A percentile compares a stretch with the other conserved stretches of the same genome.
phyloP scores from a whole-genome alignment of 64 coral and sea anemone genomes.

The Montipora capricornis region DNA sequence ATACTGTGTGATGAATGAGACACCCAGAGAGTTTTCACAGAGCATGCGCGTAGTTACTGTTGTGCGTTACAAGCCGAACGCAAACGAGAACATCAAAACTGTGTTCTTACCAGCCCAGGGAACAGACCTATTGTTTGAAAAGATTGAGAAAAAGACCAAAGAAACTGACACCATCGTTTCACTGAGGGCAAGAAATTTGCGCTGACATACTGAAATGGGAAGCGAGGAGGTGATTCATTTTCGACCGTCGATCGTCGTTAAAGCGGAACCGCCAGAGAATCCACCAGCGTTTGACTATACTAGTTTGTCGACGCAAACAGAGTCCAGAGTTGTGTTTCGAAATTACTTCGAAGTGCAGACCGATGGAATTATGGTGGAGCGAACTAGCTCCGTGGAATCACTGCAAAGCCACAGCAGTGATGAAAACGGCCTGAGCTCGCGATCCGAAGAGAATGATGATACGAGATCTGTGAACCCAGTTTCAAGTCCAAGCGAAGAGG shows the following conservation, averaged over 20 bases:
- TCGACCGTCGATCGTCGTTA: conserved; percentile 37
- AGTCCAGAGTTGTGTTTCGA: conserved; percentile 54
- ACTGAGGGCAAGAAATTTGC: not conserved
- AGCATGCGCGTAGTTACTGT: conserved; percentile 23
- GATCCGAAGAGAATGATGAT: not conserved
- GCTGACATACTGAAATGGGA: not conserved
- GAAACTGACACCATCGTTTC: not conserved
- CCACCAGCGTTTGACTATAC: conserved; percentile 14
- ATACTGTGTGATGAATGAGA: conserved; percentile 51
- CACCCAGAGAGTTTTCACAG: conserved; percentile 21
- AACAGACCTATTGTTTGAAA: not conserved
- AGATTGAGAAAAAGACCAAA: not conserved
- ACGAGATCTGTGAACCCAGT: not conserved
- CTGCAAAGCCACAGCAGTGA: not conserved
- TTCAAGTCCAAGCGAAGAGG: not conserved
- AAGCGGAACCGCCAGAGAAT: conserved; percentile 31
- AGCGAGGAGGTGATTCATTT: conserved; percentile 19
- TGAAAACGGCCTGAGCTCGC: not conserved
- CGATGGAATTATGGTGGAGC: conserved; percentile 1
- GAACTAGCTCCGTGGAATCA: conserved; percentile 33
- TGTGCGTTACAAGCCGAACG: not conserved
- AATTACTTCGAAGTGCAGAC: conserved; percentile 49
- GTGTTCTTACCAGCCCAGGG: not conserved
- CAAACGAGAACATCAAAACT: conserved; percentile 34
- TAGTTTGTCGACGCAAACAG: conserved; percentile 22